These are phyloP conservation scores for Ichneumoninae sp. DNA, from an alignment of 2,888 invertebrate genomes.

Conservation along the genomic window DNA sequence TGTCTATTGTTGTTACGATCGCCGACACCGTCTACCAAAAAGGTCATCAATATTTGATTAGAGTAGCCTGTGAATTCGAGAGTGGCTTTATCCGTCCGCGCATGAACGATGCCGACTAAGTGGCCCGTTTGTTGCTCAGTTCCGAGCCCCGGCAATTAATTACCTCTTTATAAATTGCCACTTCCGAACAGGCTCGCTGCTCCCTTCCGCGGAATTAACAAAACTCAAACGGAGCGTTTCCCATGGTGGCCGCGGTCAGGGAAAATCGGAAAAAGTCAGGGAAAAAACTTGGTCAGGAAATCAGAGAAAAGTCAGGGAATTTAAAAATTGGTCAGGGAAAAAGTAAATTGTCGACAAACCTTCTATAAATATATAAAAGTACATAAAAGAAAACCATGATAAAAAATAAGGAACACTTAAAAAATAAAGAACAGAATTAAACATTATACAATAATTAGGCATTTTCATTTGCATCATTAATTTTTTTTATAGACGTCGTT, in stretches of 20 bases:
- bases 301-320: no score
- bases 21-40: neutral
- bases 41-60: neutral
- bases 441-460: no score
- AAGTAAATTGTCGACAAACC: no score
- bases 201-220: neutral
- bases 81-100: neutral
- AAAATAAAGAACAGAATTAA: no score
- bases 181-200: neutral
- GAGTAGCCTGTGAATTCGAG: neutral
- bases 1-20: neutral
- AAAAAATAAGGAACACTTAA: no score
- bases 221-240: neutral
- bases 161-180: slow-evolving; percentile 26
- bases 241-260: neutral
- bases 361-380: no score
- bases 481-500: no score
- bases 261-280: no score
- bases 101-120: neutral
- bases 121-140: neutral
- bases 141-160: slow-evolving; percentile 11
- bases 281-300: no score
- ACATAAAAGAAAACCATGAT: no score
- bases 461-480: no score
- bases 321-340: no score